phyloP scores from a whole-genome alignment of 2,113 vertebrate species.

The Perognathus longimembris region DNA sequence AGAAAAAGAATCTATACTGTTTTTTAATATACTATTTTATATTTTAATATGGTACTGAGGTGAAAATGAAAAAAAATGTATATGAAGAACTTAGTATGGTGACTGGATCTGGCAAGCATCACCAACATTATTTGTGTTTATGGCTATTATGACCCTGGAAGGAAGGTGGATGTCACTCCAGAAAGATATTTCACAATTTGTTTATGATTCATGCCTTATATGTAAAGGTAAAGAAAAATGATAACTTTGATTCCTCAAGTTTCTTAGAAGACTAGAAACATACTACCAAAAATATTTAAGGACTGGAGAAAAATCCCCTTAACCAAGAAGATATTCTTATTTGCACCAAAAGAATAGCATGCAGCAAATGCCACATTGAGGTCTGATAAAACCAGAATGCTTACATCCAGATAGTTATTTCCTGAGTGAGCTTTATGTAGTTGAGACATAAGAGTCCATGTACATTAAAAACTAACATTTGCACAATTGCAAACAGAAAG shows the following conservation, averaged over 20 bases:
- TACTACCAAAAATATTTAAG: constrained; percentile 31
- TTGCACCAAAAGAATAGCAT: background rate
- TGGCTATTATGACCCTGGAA: constrained; percentile 39
- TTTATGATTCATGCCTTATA: background rate
- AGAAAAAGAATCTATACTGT: background rate
- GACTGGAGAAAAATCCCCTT: constrained; percentile 4
- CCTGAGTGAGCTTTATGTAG: background rate
- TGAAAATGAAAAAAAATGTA: constrained; percentile 32
- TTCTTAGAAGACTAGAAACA: constrained; percentile 7
- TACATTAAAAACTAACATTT: constrained; percentile 32
- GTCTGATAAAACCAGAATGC: background rate
- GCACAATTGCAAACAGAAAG: background rate
- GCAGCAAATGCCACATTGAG: background rate
- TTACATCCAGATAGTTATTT: background rate
- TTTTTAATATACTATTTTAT: too few species aligned
- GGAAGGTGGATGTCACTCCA: background rate
- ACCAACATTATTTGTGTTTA: constrained; percentile 17
- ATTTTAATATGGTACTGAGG: background rate
- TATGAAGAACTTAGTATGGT: background rate
- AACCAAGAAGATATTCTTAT: constrained; percentile 36
- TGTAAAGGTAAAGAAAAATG: constrained; percentile 36
- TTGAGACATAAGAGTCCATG: background rate
- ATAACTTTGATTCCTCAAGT: background rate
- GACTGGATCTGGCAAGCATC: background rate
- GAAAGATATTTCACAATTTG: constrained; percentile 51